Conservation (phyloP, 2,113 vertebrate species). For the Pelvicachromis taeniatus region DNA sequence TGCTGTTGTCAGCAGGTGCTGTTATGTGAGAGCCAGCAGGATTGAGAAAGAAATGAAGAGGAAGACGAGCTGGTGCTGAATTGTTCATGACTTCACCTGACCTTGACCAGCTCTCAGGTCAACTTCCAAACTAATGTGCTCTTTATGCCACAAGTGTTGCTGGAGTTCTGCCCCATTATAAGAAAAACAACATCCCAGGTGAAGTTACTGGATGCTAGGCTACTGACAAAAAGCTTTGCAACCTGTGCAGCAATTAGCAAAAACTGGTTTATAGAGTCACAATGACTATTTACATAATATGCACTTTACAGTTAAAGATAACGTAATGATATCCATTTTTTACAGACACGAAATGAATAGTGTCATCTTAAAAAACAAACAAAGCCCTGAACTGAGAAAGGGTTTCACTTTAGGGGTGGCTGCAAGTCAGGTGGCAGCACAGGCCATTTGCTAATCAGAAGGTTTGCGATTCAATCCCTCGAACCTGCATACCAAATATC, state of each 20-base stretch:
- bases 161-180: background rate
- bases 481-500: background rate
- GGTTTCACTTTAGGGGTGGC: background rate
- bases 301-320: background rate
- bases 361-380: background rate
- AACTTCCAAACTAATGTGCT: background rate
- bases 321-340: background rate
- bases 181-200: background rate
- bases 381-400: background rate
- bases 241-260: background rate
- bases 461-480: background rate
- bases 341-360: background rate
- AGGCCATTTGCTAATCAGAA: background rate
- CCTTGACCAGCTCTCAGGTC: background rate
- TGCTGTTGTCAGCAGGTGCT: background rate
- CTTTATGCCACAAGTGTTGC: background rate
- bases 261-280: background rate
- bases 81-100: background rate
- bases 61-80: background rate
- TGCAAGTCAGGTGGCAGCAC: fast-evolving
- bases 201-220: background rate
- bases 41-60: background rate
- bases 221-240: background rate
- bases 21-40: background rate
- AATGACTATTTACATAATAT: background rate